A percentile compares a stretch with the other conserved stretches of the same genome.
Conservation (phyloP, 2,113 vertebrate genomes). For the Noctilio leporinus region DNA sequence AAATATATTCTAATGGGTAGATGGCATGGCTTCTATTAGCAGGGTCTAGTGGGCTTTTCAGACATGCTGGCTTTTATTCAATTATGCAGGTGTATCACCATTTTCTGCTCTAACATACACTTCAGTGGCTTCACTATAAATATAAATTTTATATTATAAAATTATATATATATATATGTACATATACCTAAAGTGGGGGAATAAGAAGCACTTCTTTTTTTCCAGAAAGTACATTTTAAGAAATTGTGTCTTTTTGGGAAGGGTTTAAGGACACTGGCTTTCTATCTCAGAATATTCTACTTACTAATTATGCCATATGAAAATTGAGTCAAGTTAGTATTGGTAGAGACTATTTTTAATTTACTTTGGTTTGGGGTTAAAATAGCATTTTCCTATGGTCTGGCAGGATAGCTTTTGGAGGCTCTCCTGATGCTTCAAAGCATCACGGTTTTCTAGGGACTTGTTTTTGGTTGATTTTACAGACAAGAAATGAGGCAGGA, state of each 20-base stretch:
- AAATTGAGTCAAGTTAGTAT: background rate
- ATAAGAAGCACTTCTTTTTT: background rate
- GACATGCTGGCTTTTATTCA: background rate
- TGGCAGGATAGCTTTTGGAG: background rate
- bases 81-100: background rate
- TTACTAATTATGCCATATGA: background rate
- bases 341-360: background rate
- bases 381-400: background rate
- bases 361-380: background rate
- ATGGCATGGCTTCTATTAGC: background rate
- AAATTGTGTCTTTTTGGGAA: background rate
- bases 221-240: background rate
- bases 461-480: background rate
- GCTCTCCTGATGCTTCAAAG: background rate
- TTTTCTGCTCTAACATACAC: background rate
- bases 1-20: background rate
- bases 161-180: background rate
- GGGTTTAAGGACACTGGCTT: background rate
- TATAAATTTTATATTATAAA: too few relatives aligned
- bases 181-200: background rate
- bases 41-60: background rate
- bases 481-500: background rate
- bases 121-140: background rate
- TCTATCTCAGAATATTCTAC: background rate
- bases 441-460: background rate